Evolutionary conservation across 2,888 invertebrate species (phyloP), one percentile per base, ranked within the genome.

Genomic region (Amphipoea lucens): DNA sequence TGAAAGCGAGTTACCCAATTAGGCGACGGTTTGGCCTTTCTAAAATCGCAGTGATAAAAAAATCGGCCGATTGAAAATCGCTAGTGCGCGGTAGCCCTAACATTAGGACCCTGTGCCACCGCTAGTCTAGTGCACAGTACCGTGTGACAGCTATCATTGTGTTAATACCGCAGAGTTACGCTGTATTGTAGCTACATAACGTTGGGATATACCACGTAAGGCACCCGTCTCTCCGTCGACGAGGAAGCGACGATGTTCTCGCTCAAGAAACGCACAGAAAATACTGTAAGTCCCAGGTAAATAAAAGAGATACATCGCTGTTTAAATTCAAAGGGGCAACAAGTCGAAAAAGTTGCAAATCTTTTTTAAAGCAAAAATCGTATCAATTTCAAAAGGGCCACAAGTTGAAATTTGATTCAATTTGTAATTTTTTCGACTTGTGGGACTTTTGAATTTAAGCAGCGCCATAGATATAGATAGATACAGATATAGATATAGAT

Each of bases 91-190:
- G 23, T 2, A 17, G 2, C 29, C 74, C 40, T 74, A 29, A 29
- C 4, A 12, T 5, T 40, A 0, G 45, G 7, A 40, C 57, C 23
- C 12, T 1, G 60, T 51, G 54, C 20, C 45, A 78, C 36, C 14
- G 20, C 1, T 14, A 23, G 29, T n/a, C 51, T 1, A 29, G 45
- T 54, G 51, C 29, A 12, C 60, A n/a, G 23, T 12, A 48, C 68
- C 42, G 29, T 51, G 60, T 62, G 76, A 76, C 76, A 51, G 48
- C 29, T 54, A 23, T 68, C 69, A 66, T 51, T 60, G 77, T 83
- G 78, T 70, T 42, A 65, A 77, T 29, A 70, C 63, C 48, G 51
- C 60, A 0, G 48, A 69, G 54, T 76, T 48, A 36, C 29, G n/a
- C 20, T 17, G n/a, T 76, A n/a, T 40, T 62, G n/a, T 66, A 42